Percentiles rank a stretch among this genome's conserved stretches.
Conservation (phyloP, 1,140 invertebrate species). For the Zaprionus camerounensis region DNA sequence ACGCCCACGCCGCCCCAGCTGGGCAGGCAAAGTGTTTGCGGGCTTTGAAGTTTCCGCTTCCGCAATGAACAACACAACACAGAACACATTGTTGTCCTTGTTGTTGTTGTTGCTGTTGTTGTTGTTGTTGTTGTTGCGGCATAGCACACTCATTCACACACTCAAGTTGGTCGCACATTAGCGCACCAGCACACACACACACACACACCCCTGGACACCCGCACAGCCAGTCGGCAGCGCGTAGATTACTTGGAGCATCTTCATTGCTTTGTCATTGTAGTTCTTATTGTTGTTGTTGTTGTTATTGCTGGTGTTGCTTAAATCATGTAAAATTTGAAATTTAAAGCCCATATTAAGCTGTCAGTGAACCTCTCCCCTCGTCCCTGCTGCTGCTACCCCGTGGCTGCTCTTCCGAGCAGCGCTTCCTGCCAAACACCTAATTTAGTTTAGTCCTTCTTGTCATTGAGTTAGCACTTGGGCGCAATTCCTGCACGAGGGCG, state of each 20-base stretch:
- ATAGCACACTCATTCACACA: constrained; percentile 75
- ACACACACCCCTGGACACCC: constrained; percentile 15
- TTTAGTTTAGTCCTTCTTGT: constrained; percentile 66
- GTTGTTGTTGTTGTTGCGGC: constrained; percentile 47
- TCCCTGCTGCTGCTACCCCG: constrained; percentile 1
- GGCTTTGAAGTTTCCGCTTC: constrained; percentile 80
- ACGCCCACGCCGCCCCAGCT: constrained; percentile 8
- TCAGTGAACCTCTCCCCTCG: neutral
- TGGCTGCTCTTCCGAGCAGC: constrained; percentile 10
- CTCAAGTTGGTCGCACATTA: constrained; percentile 74
- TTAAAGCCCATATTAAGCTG: constrained; percentile 37
- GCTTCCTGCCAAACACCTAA: constrained; percentile 39
- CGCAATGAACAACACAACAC: constrained; percentile 54
- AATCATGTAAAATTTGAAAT: constrained; percentile 53
- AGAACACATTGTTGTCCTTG: constrained; percentile 44
- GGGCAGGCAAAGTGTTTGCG: constrained; percentile 70
- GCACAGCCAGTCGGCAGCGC: constrained; percentile 10
- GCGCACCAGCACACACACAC: constrained; percentile 40
- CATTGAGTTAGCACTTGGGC: constrained; percentile 51
- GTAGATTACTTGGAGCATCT: constrained; percentile 46
- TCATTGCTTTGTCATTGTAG: constrained; percentile 39
- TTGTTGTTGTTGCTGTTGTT: constrained; percentile 41
- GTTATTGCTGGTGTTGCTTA: constrained; percentile 24
- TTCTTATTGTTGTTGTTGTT: constrained; percentile 9
- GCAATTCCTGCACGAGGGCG: neutral